Percentiles rank a stretch among this genome's conserved stretches.
Conservation (phyloP, 2,888 invertebrate species). For the Willowsia nigromaculata region DNA sequence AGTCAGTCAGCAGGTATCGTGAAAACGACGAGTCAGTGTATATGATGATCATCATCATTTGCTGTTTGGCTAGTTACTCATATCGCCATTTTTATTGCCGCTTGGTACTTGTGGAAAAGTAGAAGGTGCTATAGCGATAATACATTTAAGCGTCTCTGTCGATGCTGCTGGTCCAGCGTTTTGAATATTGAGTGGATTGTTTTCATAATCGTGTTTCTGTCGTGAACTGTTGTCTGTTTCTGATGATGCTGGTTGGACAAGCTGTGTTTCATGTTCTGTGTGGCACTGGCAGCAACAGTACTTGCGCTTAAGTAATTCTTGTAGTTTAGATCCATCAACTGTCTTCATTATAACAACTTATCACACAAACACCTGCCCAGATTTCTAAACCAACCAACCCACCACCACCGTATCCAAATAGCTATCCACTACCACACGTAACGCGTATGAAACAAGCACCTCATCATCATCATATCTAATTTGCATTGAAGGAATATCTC, state of each 20-base stretch:
- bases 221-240: constrained; percentile 18
- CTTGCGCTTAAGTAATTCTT: constrained; percentile 31
- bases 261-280: constrained; percentile 38
- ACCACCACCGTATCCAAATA: not conserved
- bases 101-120: not conserved
- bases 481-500: constrained; percentile 56
- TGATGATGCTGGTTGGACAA: constrained; percentile 38
- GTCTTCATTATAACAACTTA: constrained; percentile 66
- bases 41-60: constrained; percentile 53
- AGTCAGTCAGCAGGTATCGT: constrained; percentile 71
- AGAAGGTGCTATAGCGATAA: not conserved
- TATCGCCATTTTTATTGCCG: constrained; percentile 36
- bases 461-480: constrained; percentile 48
- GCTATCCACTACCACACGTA: constrained; percentile 27
- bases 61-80: constrained; percentile 28
- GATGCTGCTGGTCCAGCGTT: constrained; percentile 59
- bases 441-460: constrained; percentile 11
- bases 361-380: constrained; percentile 65
- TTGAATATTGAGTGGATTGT: constrained; percentile 10
- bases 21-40: constrained; percentile 46
- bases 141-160: constrained; percentile 9
- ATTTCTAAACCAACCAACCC: constrained; percentile 53
- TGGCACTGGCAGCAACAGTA: constrained; percentile 13
- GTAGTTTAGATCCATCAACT: constrained; percentile 67
- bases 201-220: constrained; percentile 48